Conservation (phyloP, 2,113 vertebrate species). For the Coryphaenoides rupestris region DNA sequence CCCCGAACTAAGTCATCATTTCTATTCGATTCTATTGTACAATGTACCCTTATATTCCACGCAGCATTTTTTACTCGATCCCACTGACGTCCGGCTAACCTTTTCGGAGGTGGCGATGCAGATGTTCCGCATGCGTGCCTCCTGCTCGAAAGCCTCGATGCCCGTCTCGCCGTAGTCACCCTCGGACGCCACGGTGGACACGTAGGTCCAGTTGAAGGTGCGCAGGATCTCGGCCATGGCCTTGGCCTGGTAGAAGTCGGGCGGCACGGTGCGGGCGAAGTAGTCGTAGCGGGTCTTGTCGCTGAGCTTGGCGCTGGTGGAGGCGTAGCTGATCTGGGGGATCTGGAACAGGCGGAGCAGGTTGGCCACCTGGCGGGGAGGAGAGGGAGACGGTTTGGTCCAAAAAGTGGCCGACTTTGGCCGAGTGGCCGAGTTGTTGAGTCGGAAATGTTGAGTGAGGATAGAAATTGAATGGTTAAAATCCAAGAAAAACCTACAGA, state of each 20-base stretch:
- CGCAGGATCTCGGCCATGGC: constrained; percentile 97
- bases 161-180: constrained; percentile 96
- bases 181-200: constrained; percentile 94
- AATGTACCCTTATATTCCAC: no score
- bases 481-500: background rate
- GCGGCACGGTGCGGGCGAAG: constrained; percentile 93
- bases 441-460: no score
- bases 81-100: constrained; percentile 20
- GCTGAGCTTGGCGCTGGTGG: constrained; percentile 96
- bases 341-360: constrained; percentile 96
- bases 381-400: constrained; percentile 11
- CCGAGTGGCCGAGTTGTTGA: no score
- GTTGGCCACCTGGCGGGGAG: constrained; percentile 88
- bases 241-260: constrained; percentile 97
- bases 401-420: no score
- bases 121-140: constrained; percentile 92
- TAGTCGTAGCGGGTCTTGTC: constrained; percentile 97
- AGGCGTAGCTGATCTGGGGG: constrained; percentile 97
- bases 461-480: no score
- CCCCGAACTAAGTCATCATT: no score
- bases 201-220: constrained; percentile 97
- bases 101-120: constrained; percentile 97
- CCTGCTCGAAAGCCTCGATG: constrained; percentile 96
- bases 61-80: no score
- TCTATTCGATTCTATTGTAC: no score